phyloP scores from a whole-genome alignment of 2,113 vertebrate species.

The Pseudorectes ferrugineus region DNA sequence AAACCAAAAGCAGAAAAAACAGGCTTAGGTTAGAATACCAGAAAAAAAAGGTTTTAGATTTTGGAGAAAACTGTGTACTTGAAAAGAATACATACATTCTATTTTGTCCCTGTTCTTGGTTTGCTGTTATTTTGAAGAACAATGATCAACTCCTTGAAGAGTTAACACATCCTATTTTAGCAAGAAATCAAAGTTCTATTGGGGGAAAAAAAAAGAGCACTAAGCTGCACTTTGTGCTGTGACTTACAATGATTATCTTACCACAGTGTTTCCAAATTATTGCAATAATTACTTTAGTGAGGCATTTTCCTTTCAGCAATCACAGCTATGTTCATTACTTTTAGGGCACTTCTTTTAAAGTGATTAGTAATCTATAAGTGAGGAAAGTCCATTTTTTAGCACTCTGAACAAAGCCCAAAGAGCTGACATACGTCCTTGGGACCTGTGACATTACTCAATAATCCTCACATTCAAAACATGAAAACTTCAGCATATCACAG shows the following conservation, averaged over 20 bases:
- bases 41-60: not conserved
- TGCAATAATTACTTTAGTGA: not conserved
- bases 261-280: not conserved
- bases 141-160: not conserved
- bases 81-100: not conserved
- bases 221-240: not conserved
- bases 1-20: slow-evolving; percentile 18
- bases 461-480: not conserved
- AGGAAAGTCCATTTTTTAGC: slow-evolving; percentile 39
- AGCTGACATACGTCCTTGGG: not conserved
- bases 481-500: slow-evolving; percentile 37
- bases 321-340: not conserved
- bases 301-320: not conserved
- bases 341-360: slow-evolving; percentile 12
- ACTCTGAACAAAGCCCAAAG: slow-evolving; percentile 23
- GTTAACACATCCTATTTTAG: slow-evolving; percentile 17
- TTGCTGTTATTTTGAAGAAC: not conserved
- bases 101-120: slow-evolving; percentile 26
- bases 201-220: not conserved
- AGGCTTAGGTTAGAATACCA: not conserved
- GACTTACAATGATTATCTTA: not conserved
- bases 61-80: slow-evolving; percentile 2
- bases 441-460: slow-evolving; percentile 19
- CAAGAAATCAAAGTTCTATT: slow-evolving; percentile 35
- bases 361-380: slow-evolving; percentile 18